Evolutionary conservation across 2,888 invertebrate genomes (phyloP), one percentile per base, ranked within the genome.

Genomic region (Amphipyra tragopoginis): DNA sequence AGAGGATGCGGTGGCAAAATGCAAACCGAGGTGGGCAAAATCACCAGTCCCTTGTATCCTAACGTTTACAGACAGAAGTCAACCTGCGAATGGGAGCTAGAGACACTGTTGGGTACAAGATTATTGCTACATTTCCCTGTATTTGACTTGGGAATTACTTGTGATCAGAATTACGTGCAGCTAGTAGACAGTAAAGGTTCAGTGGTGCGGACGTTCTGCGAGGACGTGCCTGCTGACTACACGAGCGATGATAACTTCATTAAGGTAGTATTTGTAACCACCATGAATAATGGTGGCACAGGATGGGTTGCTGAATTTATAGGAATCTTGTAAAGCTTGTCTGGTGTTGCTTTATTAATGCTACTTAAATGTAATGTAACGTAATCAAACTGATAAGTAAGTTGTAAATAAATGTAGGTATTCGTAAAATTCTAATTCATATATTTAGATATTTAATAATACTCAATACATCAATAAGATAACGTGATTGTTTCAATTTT

Each of bases 281-380:
- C 96, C 9, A 89, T 95, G 49, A 97, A 97, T 77, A 97, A 97
- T 79, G 96, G 96, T 21, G 97, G 97, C 8, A 95, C 95, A 1
- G 98, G 98, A 15, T 98, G 97, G 96, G 82, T 94, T 3, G 95
- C 95, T 2, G 83, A 87, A 34, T 94, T 93, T 71, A 67, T 88
- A 10, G 90, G 63, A 29, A 63, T 49, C 38, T n/a, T 58, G 8
- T 62, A 55, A 45, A 40, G 21, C 7, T 48, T 10, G 5, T 8
- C 5, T n/a, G 21, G n/a, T 6, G 6, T 26, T 43, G 10, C 6
- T 15, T 43, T 43, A 11, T 11, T 8, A 34, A 7, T 34, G 11
- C 11, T 36, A 26, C 26, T 44, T 26, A 26, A n/a, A 26, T 43
- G 11, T 36, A 29, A 29, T 29, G 6, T 29, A 29, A 21, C 21